Conservation (phyloP, 2,113 vertebrate genomes). For the Ameiurus melas region DNA sequence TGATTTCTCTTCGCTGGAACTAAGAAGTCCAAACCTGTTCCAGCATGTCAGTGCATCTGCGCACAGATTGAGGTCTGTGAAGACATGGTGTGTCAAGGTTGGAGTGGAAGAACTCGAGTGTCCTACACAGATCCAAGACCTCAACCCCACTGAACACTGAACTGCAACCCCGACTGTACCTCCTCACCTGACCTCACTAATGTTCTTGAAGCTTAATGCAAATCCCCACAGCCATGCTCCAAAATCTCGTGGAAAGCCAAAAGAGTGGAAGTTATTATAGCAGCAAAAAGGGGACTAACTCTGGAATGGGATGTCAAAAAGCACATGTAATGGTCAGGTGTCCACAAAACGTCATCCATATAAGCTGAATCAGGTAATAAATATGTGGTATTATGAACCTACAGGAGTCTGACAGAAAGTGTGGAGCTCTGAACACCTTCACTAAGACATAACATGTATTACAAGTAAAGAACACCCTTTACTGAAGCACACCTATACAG, state of each 20-base stretch:
- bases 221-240: neutral
- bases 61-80: neutral
- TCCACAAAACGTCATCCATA: neutral
- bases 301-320: neutral
- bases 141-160: neutral
- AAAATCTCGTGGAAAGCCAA: neutral
- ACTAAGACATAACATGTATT: neutral
- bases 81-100: neutral
- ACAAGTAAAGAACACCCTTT: neutral
- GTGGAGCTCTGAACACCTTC: neutral
- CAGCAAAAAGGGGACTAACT: neutral
- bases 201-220: neutral
- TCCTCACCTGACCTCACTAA: neutral
- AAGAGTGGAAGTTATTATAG: neutral
- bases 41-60: neutral
- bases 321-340: neutral
- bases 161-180: too few relatives aligned
- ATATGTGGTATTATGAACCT: neutral
- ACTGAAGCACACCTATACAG: neutral
- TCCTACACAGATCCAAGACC: neutral
- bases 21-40: neutral
- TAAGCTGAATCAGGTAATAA: neutral
- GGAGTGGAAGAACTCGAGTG: neutral
- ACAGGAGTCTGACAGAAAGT: neutral
- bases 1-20: neutral